Evolutionary conservation across 2,797 vertebrate species (phyloP).

Genomic region (Xiphorhynchus erythropygius): DNA sequence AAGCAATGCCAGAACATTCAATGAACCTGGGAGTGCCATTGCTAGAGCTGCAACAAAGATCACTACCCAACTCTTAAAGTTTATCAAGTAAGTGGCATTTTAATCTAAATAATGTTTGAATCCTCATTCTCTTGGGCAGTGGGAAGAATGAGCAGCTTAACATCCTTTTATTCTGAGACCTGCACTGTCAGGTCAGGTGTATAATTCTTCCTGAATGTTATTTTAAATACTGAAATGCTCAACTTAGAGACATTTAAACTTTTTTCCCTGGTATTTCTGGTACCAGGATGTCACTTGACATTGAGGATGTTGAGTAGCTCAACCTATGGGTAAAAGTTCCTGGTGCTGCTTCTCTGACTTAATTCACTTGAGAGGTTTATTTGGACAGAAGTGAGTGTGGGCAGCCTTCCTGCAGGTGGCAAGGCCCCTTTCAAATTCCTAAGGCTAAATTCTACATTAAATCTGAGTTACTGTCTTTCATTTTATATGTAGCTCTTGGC

Average conservation of each 20-base stretch:
- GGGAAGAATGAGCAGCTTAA: background rate
- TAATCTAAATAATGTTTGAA: background rate
- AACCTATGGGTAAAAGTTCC: background rate
- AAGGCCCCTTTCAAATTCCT: background rate
- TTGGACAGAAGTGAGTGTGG: background rate
- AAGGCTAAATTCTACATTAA: background rate
- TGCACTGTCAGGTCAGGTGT: background rate
- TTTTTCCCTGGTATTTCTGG: background rate
- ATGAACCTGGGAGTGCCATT: conserved; percentile 94
- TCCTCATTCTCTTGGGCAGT: fast-evolving
- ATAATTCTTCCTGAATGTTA: background rate
- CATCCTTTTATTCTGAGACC: background rate
- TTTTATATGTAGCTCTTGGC: background rate
- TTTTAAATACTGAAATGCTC: background rate
- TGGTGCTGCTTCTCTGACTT: background rate
- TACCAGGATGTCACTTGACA: background rate
- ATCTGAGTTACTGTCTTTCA: background rate
- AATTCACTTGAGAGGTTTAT: background rate
- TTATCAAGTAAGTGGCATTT: conserved; percentile 85
- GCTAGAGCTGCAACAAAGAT: conserved; percentile 92
- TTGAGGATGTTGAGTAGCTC: background rate
- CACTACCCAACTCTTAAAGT: conserved; percentile 90
- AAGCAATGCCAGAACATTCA: conserved; percentile 94
- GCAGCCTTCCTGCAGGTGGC: background rate
- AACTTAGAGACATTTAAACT: background rate